phyloP scores from a whole-genome alignment of 2,113 vertebrate genomes.

The Solea solea region DNA sequence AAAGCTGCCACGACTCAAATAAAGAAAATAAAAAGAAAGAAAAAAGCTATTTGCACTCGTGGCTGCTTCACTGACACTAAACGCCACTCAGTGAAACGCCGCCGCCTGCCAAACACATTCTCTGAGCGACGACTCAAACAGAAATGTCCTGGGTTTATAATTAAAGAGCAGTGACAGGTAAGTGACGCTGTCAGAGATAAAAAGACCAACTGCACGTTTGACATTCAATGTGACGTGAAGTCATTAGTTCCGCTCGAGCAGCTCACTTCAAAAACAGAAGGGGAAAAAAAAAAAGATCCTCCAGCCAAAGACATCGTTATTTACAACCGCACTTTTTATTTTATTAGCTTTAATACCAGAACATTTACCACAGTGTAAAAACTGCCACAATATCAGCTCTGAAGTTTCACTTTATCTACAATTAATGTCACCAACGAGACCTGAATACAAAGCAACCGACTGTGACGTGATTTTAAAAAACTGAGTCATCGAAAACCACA shows the following conservation, averaged over 20 bases:
- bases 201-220: slow-evolving; percentile 42
- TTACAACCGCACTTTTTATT: not conserved
- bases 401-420: slow-evolving; percentile 24
- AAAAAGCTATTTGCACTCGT: slow-evolving; percentile 15
- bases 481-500: no score
- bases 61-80: not conserved
- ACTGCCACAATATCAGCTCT: slow-evolving; percentile 6
- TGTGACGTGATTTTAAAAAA: no score
- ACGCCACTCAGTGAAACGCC: not conserved
- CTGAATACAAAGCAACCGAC: slow-evolving; percentile 37
- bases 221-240: slow-evolving; percentile 53
- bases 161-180: slow-evolving; percentile 35
- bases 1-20: no score
- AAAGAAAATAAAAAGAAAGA: no score
- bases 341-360: slow-evolving; percentile 7
- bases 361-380: slow-evolving; percentile 11
- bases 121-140: slow-evolving; percentile 51
- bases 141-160: slow-evolving; percentile 49
- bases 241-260: slow-evolving; percentile 38
- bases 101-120: slow-evolving; percentile 30
- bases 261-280: slow-evolving; percentile 19
- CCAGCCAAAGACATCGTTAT: slow-evolving; percentile 10
- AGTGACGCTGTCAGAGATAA: slow-evolving; percentile 51
- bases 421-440: slow-evolving; percentile 9
- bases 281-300: slow-evolving; percentile 4